These are phyloP conservation scores for Drusus annulatus DNA, from an alignment of 1,140 invertebrate genomes.

Conservation along the genomic window DNA sequence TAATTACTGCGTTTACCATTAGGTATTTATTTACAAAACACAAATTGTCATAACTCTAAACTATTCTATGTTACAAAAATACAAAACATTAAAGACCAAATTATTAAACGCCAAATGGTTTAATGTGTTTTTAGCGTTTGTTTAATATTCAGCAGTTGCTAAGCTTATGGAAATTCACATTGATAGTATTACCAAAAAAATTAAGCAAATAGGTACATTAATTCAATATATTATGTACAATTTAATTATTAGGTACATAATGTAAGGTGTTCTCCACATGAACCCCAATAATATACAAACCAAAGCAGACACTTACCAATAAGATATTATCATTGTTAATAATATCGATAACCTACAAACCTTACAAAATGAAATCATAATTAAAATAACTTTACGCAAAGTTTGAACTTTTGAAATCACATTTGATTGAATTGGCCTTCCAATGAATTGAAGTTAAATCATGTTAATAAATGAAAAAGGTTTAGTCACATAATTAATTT, in stretches of 20 bases:
- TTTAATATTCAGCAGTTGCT: too few relatives aligned
- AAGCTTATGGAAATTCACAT: too few relatives aligned
- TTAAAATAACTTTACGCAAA: conserved; percentile 1
- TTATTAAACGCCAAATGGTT: not conserved
- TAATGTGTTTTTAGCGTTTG: too few relatives aligned
- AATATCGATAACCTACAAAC: too few relatives aligned
- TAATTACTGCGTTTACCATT: not conserved
- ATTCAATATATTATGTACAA: too few relatives aligned
- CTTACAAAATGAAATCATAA: conserved; percentile 1
- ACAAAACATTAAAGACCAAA: conserved; percentile 18
- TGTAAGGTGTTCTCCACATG: too few relatives aligned
- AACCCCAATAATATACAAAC: too few relatives aligned
- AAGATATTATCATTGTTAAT: too few relatives aligned
- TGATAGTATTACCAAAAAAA: too few relatives aligned
- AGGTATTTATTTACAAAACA: conserved; percentile 33
- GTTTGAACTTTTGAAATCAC: conserved; percentile 30
- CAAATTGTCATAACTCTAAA: conserved; percentile 8
- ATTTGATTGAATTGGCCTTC: conserved; percentile 4
- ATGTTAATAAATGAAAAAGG: not conserved
- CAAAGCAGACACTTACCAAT: too few relatives aligned
- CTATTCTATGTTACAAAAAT: conserved; percentile 35
- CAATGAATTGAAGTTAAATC: conserved; percentile 9
- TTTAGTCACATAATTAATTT: not conserved
- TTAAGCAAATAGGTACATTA: too few relatives aligned
- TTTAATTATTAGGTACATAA: too few relatives aligned